Conservation (phyloP, 2,888 invertebrate species). For the Agrilus biguttatus region DNA sequence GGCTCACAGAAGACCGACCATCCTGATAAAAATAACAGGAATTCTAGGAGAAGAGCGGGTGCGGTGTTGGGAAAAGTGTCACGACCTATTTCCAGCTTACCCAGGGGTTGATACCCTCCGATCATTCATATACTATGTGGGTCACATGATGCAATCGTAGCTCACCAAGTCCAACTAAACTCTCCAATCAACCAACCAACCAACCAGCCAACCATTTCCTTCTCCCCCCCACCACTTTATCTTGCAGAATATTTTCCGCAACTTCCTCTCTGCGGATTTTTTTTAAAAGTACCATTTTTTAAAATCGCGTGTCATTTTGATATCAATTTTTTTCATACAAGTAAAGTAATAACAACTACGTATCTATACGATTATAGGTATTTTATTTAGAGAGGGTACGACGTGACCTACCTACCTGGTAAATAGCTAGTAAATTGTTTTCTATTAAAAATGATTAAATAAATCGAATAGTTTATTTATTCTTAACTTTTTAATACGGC, state of each 20-base stretch:
- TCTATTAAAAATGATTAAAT: too few species aligned
- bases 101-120: conserved; percentile 29
- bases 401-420: too few species aligned
- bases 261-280: background rate
- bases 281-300: too few species aligned
- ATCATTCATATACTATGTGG: conserved; percentile 25
- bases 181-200: too few species aligned
- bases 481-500: too few species aligned
- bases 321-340: too few species aligned
- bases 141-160: conserved; percentile 24
- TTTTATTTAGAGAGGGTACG: too few species aligned
- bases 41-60: conserved; percentile 6
- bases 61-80: conserved; percentile 15
- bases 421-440: too few species aligned
- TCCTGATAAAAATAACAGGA: conserved; percentile 12
- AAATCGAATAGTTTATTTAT: too few species aligned
- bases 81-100: conserved; percentile 25
- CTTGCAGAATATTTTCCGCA: background rate
- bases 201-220: conserved; percentile 11
- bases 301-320: too few species aligned
- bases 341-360: too few species aligned
- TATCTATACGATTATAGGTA: too few species aligned
- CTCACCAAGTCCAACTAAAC: conserved; percentile 10
- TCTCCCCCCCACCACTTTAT: conserved; percentile 14
- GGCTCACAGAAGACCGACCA: conserved; percentile 6